Conservation (phyloP, 2,113 vertebrate genomes). For the Centropus unirufus region DNA sequence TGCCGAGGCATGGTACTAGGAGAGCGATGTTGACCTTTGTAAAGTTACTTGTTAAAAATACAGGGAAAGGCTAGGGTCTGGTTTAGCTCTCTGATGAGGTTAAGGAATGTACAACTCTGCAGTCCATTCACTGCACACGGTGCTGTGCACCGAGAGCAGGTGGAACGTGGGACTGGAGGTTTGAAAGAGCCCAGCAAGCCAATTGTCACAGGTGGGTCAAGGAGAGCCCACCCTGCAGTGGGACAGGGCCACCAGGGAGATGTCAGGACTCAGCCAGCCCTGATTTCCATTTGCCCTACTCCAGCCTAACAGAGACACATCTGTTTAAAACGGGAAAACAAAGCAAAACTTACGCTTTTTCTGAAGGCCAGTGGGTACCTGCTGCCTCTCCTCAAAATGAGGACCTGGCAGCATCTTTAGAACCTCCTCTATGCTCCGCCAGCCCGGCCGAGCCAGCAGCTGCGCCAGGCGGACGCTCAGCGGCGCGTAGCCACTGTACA, state of each 20-base stretch:
- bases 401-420: conserved; percentile 95
- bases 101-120: not conserved
- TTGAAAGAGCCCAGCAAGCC: not conserved
- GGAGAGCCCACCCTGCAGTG: not conserved
- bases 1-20: not conserved
- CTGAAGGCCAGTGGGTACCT: conserved; percentile 86
- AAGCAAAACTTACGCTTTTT: conserved; percentile 77
- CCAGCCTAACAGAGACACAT: not conserved
- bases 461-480: conserved; percentile 94
- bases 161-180: not conserved
- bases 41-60: not conserved
- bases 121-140: not conserved
- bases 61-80: not conserved
- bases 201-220: not conserved
- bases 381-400: conserved; percentile 96
- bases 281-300: not conserved
- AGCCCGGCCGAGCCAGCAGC: conserved; percentile 91
- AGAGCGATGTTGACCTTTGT: not conserved
- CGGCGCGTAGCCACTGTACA: conserved; percentile 96
- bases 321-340: not conserved
- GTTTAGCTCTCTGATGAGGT: not conserved
- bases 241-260: not conserved
- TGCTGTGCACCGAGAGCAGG: not conserved
- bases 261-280: not conserved
- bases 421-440: conserved; percentile 98